phyloP scores from a whole-genome alignment of 2,113 vertebrate genomes.

The human (Homo sapiens) region GRCh38 chr4:102670001-102670500 shows the following conservation, averaged over 20 bases:
- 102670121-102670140: no score
- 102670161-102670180: no score
- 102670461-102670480: neutral
- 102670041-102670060: no score
- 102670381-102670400: neutral
- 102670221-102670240: accelerated
- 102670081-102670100: no score
- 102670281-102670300: neutral
- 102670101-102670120: no score
- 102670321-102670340: neutral
- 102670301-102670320: neutral
- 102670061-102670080: no score
- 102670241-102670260: neutral
- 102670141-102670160: no score
- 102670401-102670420: neutral
- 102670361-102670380: neutral
- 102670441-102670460: neutral
- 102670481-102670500: neutral
- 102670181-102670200: neutral
- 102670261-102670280: neutral
- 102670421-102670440: neutral
- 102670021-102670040: no score
- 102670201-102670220: neutral
- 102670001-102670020: no score
- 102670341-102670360: neutral